Percentiles rank a stretch among this genome's conserved stretches.
These are phyloP conservation scores for Decapterus maruadsi DNA, from an alignment of 2,797 vertebrate species.

Conservation along the genomic window DNA sequence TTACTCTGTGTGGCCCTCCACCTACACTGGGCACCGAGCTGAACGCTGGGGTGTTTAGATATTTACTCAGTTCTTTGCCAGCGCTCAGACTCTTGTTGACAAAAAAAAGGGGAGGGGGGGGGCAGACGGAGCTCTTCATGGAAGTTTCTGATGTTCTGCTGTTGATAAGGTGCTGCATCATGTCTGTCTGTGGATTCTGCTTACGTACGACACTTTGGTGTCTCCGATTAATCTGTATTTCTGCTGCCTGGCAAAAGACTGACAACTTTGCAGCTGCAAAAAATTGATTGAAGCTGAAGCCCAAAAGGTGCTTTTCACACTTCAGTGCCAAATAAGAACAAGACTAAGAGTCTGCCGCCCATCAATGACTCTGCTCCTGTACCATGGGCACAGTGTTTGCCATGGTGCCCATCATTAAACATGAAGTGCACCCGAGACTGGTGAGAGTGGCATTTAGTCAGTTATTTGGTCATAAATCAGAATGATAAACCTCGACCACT, in stretches of 20 bases:
- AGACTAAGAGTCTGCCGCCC: not conserved
- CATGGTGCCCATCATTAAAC: not conserved
- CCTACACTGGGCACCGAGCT: constrained; percentile 47
- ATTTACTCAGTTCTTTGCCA: constrained; percentile 46
- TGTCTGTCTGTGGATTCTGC: constrained; percentile 38
- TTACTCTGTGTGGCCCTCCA: constrained; percentile 30
- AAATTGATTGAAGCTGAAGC: constrained; percentile 30
- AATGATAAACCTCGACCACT: too few relatives aligned
- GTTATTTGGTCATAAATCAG: not conserved
- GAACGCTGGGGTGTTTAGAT: constrained; percentile 23
- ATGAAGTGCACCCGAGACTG: not conserved
- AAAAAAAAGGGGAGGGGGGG: constrained; percentile 47
- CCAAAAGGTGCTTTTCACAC: constrained; percentile 56
- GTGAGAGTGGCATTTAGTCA: not conserved
- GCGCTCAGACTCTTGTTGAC: constrained; percentile 34
- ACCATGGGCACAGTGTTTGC: not conserved
- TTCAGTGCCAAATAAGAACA: constrained; percentile 20
- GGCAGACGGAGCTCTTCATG: constrained; percentile 24
- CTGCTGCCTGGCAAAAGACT: constrained; percentile 21
- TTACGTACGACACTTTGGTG: constrained; percentile 8
- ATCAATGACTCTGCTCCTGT: constrained; percentile 4
- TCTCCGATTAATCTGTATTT: constrained; percentile 37
- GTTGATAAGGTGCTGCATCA: constrained; percentile 24
- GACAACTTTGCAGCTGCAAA: constrained; percentile 28
- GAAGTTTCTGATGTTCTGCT: constrained; percentile 19